A percentile compares a stretch with the other conserved stretches of the same genome.
Evolutionary conservation across 2,888 invertebrate genomes (phyloP).

Genomic region (Chymomyza caudatula): DNA sequence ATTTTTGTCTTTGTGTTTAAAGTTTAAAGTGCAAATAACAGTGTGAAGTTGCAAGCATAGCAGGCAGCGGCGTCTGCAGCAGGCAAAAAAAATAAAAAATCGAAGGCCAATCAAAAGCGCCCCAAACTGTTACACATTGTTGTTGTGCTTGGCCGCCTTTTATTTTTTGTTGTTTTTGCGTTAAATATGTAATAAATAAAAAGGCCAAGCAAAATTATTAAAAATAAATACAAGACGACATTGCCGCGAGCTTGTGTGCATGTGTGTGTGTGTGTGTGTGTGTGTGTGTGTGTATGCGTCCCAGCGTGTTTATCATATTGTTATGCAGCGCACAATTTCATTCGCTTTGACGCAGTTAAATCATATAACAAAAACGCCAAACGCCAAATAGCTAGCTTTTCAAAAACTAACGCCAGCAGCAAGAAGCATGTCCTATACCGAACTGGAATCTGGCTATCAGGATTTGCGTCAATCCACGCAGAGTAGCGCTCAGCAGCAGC

Average conservation of each 20-base stretch:
- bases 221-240: neutral
- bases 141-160: neutral
- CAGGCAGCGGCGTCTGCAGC: neutral
- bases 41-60: neutral
- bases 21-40: no score
- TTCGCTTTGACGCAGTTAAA: neutral
- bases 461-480: constrained; percentile 80
- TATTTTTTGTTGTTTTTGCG: neutral
- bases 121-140: neutral
- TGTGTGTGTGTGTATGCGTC: neutral
- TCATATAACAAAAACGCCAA: neutral
- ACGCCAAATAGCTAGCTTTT: constrained; percentile 1
- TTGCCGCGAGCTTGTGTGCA: neutral
- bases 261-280: neutral
- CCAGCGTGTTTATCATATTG: neutral
- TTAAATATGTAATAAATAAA: neutral
- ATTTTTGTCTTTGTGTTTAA: neutral
- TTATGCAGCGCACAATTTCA: neutral
- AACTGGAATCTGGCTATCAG: constrained; percentile 95
- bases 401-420: constrained; percentile 4
- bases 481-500: constrained; percentile 27
- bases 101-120: neutral
- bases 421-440: constrained; percentile 89
- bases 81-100: neutral
- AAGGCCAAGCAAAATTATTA: neutral